phyloP scores from a whole-genome alignment of 2,113 vertebrate species.

The Chloebia gouldiae region DNA sequence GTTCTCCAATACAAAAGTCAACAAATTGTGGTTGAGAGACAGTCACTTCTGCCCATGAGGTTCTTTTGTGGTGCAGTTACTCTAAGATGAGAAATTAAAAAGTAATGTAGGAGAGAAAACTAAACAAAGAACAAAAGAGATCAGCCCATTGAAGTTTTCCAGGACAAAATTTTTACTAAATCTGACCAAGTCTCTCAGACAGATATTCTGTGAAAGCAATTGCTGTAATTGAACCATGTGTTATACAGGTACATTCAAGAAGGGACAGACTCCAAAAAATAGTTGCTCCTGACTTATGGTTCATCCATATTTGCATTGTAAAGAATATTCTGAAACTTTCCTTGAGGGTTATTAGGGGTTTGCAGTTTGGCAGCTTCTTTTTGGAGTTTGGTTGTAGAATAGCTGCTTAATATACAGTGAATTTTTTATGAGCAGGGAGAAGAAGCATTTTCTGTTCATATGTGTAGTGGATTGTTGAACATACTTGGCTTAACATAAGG shows the following conservation, averaged over 20 bases:
- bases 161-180: not conserved
- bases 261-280: not conserved
- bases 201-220: not conserved
- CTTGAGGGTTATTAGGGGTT: not conserved
- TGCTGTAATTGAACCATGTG: not conserved
- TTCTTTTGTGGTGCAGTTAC: not conserved
- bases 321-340: not conserved
- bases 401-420: not conserved
- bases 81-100: not conserved
- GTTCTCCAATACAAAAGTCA: not conserved
- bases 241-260: not conserved
- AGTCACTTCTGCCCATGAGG: not conserved
- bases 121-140: not conserved
- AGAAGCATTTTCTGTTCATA: constrained; percentile 3
- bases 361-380: not conserved
- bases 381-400: not conserved
- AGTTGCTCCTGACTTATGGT: not conserved
- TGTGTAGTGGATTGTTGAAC: not conserved
- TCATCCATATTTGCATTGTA: not conserved
- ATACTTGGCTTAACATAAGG: constrained; percentile 15
- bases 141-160: not conserved
- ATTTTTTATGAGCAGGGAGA: not conserved
- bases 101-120: not conserved
- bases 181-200: not conserved
- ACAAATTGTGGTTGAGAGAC: not conserved